phyloP scores from a whole-genome alignment of 2,113 vertebrate genomes.

The Mustela lutreola region DNA sequence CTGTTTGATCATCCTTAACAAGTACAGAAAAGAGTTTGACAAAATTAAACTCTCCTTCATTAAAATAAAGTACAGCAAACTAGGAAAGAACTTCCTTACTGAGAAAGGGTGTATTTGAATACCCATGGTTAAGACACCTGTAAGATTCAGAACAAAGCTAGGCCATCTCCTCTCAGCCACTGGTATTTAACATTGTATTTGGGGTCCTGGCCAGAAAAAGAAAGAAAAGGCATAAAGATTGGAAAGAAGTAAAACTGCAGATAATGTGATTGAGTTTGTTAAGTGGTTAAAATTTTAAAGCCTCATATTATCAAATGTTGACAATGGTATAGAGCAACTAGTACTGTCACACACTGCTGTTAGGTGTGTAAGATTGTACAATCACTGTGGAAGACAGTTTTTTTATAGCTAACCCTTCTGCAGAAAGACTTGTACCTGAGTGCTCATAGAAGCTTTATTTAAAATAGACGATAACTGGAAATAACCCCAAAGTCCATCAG shows the following conservation, averaged over 20 bases:
- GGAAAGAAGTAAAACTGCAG: neutral
- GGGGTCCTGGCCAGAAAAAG: neutral
- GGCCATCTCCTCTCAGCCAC: neutral
- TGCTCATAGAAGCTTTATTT: neutral
- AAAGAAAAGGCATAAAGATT: neutral
- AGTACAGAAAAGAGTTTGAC: neutral
- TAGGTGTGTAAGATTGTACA: neutral
- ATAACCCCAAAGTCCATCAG: neutral
- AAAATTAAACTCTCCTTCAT: neutral
- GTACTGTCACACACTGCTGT: neutral
- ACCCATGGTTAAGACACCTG: neutral
- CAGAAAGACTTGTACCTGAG: neutral
- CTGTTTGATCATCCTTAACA: constrained; percentile 12
- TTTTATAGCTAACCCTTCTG: neutral
- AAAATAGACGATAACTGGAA: constrained; percentile 2
- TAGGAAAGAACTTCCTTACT: neutral
- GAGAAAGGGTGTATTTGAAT: neutral
- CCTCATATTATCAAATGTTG: neutral
- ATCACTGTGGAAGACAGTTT: neutral
- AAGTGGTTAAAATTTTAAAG: constrained; percentile 36
- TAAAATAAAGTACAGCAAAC: neutral
- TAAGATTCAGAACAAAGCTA: neutral
- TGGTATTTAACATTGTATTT: neutral
- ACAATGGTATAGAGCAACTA: neutral
- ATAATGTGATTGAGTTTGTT: neutral